These are phyloP conservation scores for Mythimna pallens DNA, from an alignment of 2,888 invertebrate species.

Conservation along the genomic window DNA sequence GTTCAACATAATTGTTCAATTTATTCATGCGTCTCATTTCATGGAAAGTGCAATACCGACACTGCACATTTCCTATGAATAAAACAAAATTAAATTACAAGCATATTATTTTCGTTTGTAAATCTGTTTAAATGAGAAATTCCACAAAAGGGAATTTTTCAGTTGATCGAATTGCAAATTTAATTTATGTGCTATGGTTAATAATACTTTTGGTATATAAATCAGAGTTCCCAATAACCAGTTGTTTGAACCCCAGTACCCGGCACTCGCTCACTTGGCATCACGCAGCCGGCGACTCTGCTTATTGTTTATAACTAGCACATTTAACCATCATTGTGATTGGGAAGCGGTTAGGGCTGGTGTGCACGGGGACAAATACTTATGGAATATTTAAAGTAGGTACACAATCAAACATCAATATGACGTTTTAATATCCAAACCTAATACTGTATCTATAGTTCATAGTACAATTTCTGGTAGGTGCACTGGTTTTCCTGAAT, in stretches of 20 bases:
- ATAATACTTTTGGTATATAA: neutral
- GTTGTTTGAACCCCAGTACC: neutral
- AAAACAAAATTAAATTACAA: neutral
- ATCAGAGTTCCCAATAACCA: neutral
- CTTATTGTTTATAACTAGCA: slow-evolving; percentile 50
- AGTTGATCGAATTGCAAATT: neutral
- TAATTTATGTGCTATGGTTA: neutral
- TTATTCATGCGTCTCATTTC: neutral
- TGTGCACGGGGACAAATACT: neutral
- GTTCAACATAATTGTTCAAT: too few relatives aligned
- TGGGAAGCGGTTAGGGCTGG: slow-evolving; percentile 18
- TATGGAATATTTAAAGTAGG: neutral
- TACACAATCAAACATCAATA: too few relatives aligned
- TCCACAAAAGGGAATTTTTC: neutral
- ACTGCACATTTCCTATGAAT: neutral
- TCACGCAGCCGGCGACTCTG: slow-evolving; percentile 16
- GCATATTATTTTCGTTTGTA: neutral
- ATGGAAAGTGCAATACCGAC: neutral
- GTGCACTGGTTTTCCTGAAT: neutral
- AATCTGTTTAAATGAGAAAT: neutral
- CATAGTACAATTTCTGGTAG: neutral
- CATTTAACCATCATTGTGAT: slow-evolving; percentile 40
- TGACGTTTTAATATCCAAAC: too few relatives aligned
- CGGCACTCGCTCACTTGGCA: slow-evolving; percentile 27
- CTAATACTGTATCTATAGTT: neutral